Evolutionary conservation across 2,113 vertebrate genomes (phyloP).

Genomic region (Barbus barbus): DNA sequence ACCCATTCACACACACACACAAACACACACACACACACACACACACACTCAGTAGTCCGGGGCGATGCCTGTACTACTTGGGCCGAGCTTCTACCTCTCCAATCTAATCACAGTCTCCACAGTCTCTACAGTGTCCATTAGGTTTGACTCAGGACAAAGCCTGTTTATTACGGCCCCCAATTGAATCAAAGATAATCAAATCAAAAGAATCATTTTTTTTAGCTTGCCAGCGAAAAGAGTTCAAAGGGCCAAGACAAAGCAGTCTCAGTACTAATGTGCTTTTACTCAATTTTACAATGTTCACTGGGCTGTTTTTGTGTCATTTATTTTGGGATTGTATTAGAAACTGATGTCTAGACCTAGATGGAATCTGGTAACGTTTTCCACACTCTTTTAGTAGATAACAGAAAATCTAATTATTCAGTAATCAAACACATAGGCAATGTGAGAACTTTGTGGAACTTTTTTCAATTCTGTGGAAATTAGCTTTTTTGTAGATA

Average conservation of each 20-base stretch:
- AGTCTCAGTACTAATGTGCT: not conserved
- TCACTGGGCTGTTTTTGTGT: not conserved
- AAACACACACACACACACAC: conserved; percentile 23
- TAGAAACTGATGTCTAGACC: not conserved
- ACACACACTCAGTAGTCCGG: conserved; percentile 14
- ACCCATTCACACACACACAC: not conserved
- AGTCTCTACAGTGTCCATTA: conserved; percentile 50
- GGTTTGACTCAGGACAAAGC: conserved; percentile 35
- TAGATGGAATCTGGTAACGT: not conserved
- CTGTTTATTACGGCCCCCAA: conserved; percentile 51
- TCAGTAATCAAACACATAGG: not conserved
- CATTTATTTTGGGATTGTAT: not conserved
- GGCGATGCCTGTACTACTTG: conserved; percentile 16
- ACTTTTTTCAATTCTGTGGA: not conserved
- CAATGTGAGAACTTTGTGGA: not conserved
- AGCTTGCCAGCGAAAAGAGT: not conserved
- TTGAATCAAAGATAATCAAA: conserved; percentile 50
- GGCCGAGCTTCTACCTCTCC: not conserved
- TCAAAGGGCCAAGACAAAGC: not conserved
- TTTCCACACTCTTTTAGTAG: not conserved
- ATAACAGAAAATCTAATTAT: not conserved
- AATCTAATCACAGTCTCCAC: conserved; percentile 33
- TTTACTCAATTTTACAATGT: conserved; percentile 5
- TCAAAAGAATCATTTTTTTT: conserved; percentile 31
- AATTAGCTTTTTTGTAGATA: not conserved